Percentiles rank a stretch among this genome's conserved stretches.
These are phyloP conservation scores for Coleophora flavipennella DNA, from an alignment of 2,888 invertebrate species.

Conservation along the genomic window DNA sequence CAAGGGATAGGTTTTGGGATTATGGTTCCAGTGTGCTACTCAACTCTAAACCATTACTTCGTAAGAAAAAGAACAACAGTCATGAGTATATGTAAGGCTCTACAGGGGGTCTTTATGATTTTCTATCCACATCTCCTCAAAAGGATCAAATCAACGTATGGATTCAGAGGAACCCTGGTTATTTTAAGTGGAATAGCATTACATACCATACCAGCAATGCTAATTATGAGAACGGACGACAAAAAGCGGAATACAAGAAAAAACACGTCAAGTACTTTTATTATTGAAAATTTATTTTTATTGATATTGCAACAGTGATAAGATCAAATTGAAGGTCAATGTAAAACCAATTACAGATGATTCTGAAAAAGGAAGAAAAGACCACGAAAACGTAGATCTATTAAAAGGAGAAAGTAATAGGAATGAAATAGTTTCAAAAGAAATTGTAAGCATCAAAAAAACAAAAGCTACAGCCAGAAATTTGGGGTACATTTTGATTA, in stretches of 20 bases:
- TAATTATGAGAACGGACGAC: slow-evolving; percentile 64
- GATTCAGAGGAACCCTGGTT: slow-evolving; percentile 75
- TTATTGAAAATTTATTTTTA: slow-evolving; percentile 5
- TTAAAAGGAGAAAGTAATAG: too few species aligned
- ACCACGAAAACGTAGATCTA: too few species aligned
- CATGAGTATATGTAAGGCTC: slow-evolving; percentile 75
- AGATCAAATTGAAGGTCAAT: too few species aligned
- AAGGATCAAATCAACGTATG: slow-evolving; percentile 61
- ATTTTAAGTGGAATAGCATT: slow-evolving; percentile 73
- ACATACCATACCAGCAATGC: slow-evolving; percentile 73
- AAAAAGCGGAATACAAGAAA: slow-evolving; percentile 17
- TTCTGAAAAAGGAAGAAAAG: too few species aligned
- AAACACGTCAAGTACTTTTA: slow-evolving; percentile 56
- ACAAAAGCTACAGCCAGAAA: too few species aligned
- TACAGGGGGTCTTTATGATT: slow-evolving; percentile 72
- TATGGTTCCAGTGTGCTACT: slow-evolving; percentile 75
- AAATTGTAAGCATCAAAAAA: too few species aligned
- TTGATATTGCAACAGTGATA: too few species aligned
- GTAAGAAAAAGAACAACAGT: slow-evolving; percentile 72
- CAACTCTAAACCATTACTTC: slow-evolving; percentile 76
- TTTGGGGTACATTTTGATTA: too few species aligned
- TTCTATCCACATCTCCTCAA: slow-evolving; percentile 72
- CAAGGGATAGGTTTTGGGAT: slow-evolving; percentile 77
- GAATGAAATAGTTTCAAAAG: too few species aligned
- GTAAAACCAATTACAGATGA: too few species aligned